phyloP scores from a whole-genome alignment of 1,140 invertebrate species.

The Ceratosolen fusciceps region DNA sequence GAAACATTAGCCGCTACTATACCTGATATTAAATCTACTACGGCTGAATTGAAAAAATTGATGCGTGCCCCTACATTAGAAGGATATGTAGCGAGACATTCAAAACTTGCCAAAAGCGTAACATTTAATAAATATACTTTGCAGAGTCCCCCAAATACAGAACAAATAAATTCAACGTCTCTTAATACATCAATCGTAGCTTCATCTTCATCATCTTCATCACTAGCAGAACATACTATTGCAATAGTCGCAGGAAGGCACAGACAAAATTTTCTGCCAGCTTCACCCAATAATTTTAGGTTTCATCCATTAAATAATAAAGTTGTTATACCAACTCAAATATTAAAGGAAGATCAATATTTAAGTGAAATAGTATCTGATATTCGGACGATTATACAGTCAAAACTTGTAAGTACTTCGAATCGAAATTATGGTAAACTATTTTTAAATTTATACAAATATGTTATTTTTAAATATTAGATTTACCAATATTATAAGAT shows the following conservation, averaged over 20 bases:
- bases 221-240: not conserved
- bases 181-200: not conserved
- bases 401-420: conserved; percentile 65
- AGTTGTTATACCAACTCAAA: conserved; percentile 55
- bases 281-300: conserved; percentile 48
- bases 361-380: conserved; percentile 81
- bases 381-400: conserved; percentile 83
- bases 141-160: conserved; percentile 79
- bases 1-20: conserved; percentile 59
- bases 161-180: conserved; percentile 16
- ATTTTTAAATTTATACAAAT: not conserved
- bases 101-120: conserved; percentile 89
- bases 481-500: not conserved
- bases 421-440: not conserved
- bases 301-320: conserved; percentile 68
- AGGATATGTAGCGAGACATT: conserved; percentile 88
- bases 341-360: conserved; percentile 78
- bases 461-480: not conserved
- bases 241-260: not conserved
- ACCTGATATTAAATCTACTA: conserved; percentile 66
- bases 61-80: conserved; percentile 86
- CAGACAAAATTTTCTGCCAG: not conserved
- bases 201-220: conserved; percentile 28
- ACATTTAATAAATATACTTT: conserved; percentile 89
- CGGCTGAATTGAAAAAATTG: conserved; percentile 76